These are phyloP conservation scores for Oryzias sinensis DNA, from an alignment of 2,797 vertebrate species.

Conservation along the genomic window DNA sequence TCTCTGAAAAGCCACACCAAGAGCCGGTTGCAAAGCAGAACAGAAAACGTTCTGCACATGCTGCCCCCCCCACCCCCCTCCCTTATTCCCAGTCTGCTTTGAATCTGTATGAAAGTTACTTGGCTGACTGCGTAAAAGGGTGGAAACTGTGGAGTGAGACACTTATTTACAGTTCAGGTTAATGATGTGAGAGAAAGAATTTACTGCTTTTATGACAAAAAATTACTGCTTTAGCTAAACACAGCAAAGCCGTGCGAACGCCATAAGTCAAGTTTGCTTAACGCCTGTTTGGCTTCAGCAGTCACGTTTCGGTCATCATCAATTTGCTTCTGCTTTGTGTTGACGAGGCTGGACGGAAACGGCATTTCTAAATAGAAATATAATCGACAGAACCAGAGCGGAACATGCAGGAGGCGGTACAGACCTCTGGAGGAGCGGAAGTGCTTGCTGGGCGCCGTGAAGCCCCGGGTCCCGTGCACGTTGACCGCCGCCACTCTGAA, in stretches of 20 bases:
- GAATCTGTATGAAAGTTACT: slow-evolving; percentile 38
- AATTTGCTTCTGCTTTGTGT: slow-evolving; percentile 5
- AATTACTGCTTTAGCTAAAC: slow-evolving; percentile 21
- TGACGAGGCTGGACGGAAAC: not conserved
- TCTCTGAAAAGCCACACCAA: slow-evolving; percentile 51
- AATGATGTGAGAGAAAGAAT: slow-evolving; percentile 14
- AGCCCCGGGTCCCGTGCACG: slow-evolving; percentile 92
- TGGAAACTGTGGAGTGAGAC: slow-evolving; percentile 17
- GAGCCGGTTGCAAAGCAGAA: slow-evolving; percentile 53
- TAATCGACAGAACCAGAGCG: slow-evolving; percentile 4
- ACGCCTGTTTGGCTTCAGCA: slow-evolving; percentile 10
- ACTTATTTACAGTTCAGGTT: slow-evolving; percentile 21
- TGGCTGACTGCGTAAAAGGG: slow-evolving; percentile 26
- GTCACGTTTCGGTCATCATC: slow-evolving; percentile 10
- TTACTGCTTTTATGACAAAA: slow-evolving; percentile 3
- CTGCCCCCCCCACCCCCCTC: slow-evolving; percentile 26
- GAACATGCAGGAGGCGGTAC: slow-evolving; percentile 23
- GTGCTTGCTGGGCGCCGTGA: slow-evolving; percentile 96
- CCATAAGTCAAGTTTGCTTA: slow-evolving; percentile 15
- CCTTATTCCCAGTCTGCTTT: slow-evolving; percentile 26
- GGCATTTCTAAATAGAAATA: not conserved
- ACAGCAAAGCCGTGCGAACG: not conserved
- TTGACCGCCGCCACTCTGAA: slow-evolving; percentile 95
- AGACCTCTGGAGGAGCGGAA: slow-evolving; percentile 93
- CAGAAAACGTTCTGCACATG: slow-evolving; percentile 27